Conservation (phyloP, 2,888 invertebrate genomes). For the Theretra japonica region DNA sequence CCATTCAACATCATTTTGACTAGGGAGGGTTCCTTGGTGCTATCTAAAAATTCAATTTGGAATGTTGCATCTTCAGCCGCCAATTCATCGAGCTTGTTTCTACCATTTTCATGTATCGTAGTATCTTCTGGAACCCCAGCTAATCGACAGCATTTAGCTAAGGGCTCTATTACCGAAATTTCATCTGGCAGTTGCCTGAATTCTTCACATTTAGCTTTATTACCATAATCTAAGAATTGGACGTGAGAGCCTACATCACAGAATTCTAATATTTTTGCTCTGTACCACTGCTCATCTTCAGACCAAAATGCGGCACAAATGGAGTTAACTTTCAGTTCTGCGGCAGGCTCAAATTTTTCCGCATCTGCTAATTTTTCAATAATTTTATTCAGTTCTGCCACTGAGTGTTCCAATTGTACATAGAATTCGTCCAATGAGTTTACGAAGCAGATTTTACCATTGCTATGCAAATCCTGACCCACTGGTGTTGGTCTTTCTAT, state of each 20-base stretch:
- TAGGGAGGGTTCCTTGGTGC: conserved; percentile 82
- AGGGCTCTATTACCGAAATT: conserved; percentile 81
- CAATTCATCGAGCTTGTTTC: conserved; percentile 67
- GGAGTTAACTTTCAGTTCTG: conserved; percentile 84
- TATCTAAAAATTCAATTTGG: conserved; percentile 86
- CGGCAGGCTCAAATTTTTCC: conserved; percentile 76
- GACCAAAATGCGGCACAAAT: conserved; percentile 87
- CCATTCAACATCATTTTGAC: conserved; percentile 86
- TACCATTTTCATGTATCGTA: conserved; percentile 71
- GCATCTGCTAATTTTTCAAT: conserved; percentile 83
- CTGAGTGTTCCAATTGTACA: conserved; percentile 86
- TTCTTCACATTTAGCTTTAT: conserved; percentile 85
- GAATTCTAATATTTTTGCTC: conserved; percentile 86
- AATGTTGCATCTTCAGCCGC: conserved; percentile 72
- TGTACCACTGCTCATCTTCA: conserved; percentile 88
- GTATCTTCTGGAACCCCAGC: conserved; percentile 74
- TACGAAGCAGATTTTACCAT: conserved; percentile 87
- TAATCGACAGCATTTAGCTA: conserved; percentile 87
- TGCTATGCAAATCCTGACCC: conserved; percentile 74
- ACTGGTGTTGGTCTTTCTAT: conserved; percentile 72
- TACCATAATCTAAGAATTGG: conserved; percentile 89
- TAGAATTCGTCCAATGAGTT: conserved; percentile 90
- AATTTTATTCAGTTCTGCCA: conserved; percentile 85
- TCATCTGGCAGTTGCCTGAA: conserved; percentile 86
- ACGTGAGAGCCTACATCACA: conserved; percentile 84